Evolutionary conservation across 2,888 invertebrate species (phyloP).

Genomic region (Eristalinus aeneus): DNA sequence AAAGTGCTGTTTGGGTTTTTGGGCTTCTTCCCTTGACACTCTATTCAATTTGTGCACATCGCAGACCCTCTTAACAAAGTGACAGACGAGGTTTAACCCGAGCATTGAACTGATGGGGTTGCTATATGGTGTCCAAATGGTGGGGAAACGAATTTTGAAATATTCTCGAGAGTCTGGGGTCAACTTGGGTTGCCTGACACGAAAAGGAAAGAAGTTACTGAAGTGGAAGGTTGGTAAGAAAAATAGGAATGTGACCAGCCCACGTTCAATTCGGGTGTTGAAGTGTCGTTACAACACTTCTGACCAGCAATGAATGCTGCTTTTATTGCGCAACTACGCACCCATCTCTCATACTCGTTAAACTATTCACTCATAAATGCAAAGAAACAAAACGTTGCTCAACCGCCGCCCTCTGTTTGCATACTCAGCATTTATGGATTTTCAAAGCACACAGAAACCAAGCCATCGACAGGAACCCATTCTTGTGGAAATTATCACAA

Average conservation of each 20-base stretch:
- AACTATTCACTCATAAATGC: too few relatives aligned
- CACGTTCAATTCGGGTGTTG: too few relatives aligned
- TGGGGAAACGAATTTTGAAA: not conserved
- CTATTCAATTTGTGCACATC: slow-evolving; percentile 44
- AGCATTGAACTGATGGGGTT: not conserved
- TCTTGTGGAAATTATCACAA: slow-evolving; percentile 49
- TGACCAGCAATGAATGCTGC: too few relatives aligned
- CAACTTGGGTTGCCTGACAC: too few relatives aligned
- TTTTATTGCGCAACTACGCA: too few relatives aligned
- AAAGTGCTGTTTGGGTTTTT: slow-evolving; percentile 32
- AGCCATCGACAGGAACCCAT: not conserved
- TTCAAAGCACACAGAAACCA: not conserved
- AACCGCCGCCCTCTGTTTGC: not conserved
- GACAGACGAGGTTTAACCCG: not conserved
- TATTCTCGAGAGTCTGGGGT: not conserved
- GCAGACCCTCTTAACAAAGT: slow-evolving; percentile 30
- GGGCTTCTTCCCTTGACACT: slow-evolving; percentile 9
- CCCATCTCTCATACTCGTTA: too few relatives aligned
- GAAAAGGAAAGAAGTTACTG: too few relatives aligned
- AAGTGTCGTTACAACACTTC: too few relatives aligned
- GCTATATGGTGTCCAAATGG: not conserved
- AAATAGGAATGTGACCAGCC: too few relatives aligned
- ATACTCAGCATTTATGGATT: not conserved
- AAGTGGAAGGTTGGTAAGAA: too few relatives aligned
- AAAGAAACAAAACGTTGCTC: not conserved